A percentile compares a stretch with the other conserved stretches of the same genome.
Evolutionary conservation across 2,888 invertebrate species (phyloP).

Genomic region (Eupsilia transversa): DNA sequence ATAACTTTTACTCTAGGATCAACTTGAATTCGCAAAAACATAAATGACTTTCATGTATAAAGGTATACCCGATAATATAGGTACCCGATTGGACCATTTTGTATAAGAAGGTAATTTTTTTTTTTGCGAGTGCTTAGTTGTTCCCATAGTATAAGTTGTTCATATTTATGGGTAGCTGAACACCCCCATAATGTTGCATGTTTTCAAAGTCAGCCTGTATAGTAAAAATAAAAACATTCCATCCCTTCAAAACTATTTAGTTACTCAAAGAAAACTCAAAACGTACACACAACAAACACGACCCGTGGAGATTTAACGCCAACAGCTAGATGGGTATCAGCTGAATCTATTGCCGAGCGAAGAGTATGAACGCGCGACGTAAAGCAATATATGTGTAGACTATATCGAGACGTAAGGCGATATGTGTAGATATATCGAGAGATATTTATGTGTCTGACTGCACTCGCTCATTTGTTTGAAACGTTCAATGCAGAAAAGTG

Average conservation of each 20-base stretch:
- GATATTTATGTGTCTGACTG: slow-evolving; percentile 70
- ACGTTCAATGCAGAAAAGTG: slow-evolving; percentile 45
- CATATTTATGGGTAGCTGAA: too few species aligned
- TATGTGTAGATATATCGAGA: slow-evolving; percentile 68
- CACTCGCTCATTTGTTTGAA: slow-evolving; percentile 66
- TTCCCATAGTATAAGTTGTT: too few species aligned
- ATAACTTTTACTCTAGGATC: too few species aligned
- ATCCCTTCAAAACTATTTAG: slow-evolving; percentile 30
- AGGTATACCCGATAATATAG: too few species aligned
- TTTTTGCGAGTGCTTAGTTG: too few species aligned
- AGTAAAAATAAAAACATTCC: too few species aligned
- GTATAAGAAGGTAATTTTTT: too few species aligned
- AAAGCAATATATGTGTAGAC: slow-evolving; percentile 70
- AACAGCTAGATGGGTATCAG: slow-evolving; percentile 80
- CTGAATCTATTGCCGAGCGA: slow-evolving; percentile 78
- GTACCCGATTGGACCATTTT: too few species aligned
- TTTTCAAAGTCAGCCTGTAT: too few species aligned
- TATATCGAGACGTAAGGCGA: slow-evolving; percentile 68
- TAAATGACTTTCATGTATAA: too few species aligned
- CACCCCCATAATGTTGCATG: too few species aligned
- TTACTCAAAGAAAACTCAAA: slow-evolving; percentile 58
- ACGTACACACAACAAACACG: slow-evolving; percentile 79
- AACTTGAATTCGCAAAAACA: too few species aligned
- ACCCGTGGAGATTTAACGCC: slow-evolving; percentile 78
- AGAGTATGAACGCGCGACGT: slow-evolving; percentile 76